Percentiles rank a stretch among this genome's conserved stretches.
Conservation (phyloP, 1,140 invertebrate species). For the Heliconius hermathena region DNA sequence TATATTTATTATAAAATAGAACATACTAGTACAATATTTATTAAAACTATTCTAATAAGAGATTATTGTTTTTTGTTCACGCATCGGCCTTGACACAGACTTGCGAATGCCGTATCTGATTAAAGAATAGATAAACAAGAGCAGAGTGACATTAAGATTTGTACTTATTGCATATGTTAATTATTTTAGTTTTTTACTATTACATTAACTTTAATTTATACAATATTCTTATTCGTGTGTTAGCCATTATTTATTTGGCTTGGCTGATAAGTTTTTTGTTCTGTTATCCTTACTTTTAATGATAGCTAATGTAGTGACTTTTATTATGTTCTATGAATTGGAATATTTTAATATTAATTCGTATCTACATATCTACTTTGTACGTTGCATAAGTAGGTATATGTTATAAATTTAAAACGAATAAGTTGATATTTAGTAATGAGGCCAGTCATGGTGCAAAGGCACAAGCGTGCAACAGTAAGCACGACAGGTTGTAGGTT, state of each 20-base stretch:
- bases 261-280: not conserved
- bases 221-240: not conserved
- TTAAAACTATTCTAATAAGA: not conserved
- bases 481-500: too few species aligned
- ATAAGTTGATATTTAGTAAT: not conserved
- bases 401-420: not conserved
- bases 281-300: not conserved
- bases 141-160: constrained; percentile 23
- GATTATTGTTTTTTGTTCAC: constrained; percentile 13
- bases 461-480: too few species aligned
- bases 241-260: not conserved
- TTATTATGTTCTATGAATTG: not conserved
- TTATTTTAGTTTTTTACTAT: not conserved
- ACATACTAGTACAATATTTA: not conserved
- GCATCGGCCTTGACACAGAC: constrained; percentile 28
- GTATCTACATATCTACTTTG: not conserved
- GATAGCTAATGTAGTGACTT: not conserved
- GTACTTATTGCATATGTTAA: constrained; percentile 13
- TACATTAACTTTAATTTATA: not conserved
- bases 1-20: not conserved
- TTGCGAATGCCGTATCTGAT: constrained; percentile 25
- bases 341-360: constrained; percentile 3
- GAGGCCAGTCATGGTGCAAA: too few species aligned
- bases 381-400: too few species aligned
- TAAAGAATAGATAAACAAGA: constrained; percentile 23